phyloP scores from a whole-genome alignment of 2,888 invertebrate species.

The Geophilus truncorum region DNA sequence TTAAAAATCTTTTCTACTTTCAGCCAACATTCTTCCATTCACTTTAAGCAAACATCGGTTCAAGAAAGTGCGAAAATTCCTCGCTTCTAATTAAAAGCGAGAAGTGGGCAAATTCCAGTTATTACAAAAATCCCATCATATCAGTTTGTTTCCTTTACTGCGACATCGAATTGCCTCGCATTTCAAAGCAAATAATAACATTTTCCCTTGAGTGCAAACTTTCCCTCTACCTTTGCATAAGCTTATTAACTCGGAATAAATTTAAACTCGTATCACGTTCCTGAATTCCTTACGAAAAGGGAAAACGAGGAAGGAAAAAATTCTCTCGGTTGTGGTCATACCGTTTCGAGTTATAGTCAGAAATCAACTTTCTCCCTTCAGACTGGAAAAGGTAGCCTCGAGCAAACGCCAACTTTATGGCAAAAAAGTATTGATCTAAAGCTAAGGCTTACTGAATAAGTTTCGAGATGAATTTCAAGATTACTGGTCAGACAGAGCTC shows the following conservation, averaged over 20 bases:
- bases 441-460: slow-evolving; percentile 7
- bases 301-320: not conserved
- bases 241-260: slow-evolving; percentile 12
- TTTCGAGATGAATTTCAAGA: slow-evolving; percentile 10
- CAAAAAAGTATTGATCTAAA: slow-evolving; percentile 7
- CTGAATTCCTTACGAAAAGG: not conserved
- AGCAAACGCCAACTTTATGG: slow-evolving; percentile 11
- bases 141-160: not conserved
- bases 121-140: not conserved
- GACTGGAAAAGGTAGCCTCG: not conserved
- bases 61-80: not conserved
- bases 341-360: slow-evolving; percentile 20
- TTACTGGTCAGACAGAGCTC: not conserved
- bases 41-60: not conserved
- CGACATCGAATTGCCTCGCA: not conserved
- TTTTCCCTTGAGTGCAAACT: not conserved
- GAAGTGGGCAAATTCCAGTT: not conserved
- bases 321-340: not conserved
- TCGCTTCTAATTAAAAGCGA: not conserved
- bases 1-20: not conserved
- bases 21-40: not conserved
- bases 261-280: slow-evolving; percentile 5
- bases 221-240: slow-evolving; percentile 1
- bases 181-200: not conserved
- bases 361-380: slow-evolving; percentile 10